Base-by-base conservation (phyloP, 1,140 invertebrate genomes). In the Dinothrombium tinctorium region DNA sequence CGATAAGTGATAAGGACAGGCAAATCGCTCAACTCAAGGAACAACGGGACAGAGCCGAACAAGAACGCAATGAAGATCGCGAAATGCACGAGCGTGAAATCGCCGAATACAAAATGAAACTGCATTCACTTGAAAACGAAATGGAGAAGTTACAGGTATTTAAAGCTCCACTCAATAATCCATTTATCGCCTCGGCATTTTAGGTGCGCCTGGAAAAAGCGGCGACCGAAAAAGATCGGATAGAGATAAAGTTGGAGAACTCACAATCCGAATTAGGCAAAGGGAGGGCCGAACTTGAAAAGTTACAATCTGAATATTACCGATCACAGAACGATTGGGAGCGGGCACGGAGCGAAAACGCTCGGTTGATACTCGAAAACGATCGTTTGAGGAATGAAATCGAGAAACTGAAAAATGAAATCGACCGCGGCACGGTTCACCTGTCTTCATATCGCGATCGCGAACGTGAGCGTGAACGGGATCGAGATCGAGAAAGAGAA, bases 1-100 rank as follows among this genome's bases (percentile, higher is more conserved):
- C 83, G 2, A 82, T 96, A 43, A 73, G 74, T 24, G 89, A 96
- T 54, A 94, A 94, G 62, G 87, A 95, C 54, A 87, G 87, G 58
- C 84, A 92, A 64, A 89, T 92, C 63, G 68, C 73, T 47, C 80
- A 94, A 60, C 62, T 90, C 43, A 61, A 79, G 49, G 84, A 92
- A 53, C 81, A 90, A 56, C 67, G 87, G 53, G 87, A 95, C 55
- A 65, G 83, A 45, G 79, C 82, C n/a, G 89, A 96, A 62, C 76
- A 86, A 50, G 90, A 98, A 55, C 81, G 86, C 53, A 74, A 82
- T 50, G 87, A 95, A 59, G 89, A 96, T 55, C 66, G 84, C 42
- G 86, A 92, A 54, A 61, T 89, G 0, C 84, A 90, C 54, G 81
- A 90, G 54, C 69, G 84, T 47, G 81, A 87, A 60, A 71, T 90